Percentiles rank a stretch among this genome's conserved stretches.
Conservation (phyloP, 2,888 invertebrate genomes). For the Cephus rjabovi region DNA sequence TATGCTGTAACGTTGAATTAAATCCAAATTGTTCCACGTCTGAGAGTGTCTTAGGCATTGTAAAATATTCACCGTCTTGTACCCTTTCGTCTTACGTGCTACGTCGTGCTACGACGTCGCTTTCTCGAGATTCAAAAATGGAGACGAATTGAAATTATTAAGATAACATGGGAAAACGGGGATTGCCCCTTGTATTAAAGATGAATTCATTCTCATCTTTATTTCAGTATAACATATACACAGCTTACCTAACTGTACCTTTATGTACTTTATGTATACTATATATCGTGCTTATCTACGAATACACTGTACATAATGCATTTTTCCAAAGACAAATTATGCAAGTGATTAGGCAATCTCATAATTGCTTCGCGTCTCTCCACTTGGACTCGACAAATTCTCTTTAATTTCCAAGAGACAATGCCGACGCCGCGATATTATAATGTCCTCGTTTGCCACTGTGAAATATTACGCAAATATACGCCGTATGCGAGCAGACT, state of each 20-base stretch:
- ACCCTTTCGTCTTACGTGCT: not conserved
- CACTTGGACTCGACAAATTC: not conserved
- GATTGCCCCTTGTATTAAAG: not conserved
- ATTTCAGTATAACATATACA: not conserved
- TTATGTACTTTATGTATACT: not conserved
- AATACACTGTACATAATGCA: not conserved
- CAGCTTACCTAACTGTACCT: not conserved
- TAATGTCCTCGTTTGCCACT: not conserved
- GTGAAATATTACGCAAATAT: not conserved
- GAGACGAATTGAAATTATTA: not conserved
- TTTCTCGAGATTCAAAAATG: not conserved
- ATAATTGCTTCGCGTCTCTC: not conserved
- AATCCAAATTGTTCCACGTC: not conserved
- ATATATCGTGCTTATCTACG: not conserved
- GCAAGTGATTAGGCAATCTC: not conserved
- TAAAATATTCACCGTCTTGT: not conserved
- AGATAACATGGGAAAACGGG: not conserved
- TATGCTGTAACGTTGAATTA: not conserved
- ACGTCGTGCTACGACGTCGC: not conserved
- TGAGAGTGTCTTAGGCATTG: not conserved
- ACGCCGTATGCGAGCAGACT: not conserved
- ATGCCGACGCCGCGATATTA: not conserved
- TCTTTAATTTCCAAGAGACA: not conserved
- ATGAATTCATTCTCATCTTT: not conserved
- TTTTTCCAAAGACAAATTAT: not conserved